Evolutionary conservation across 2,797 vertebrate species (phyloP).

Genomic region (Muscicapa comitata): DNA sequence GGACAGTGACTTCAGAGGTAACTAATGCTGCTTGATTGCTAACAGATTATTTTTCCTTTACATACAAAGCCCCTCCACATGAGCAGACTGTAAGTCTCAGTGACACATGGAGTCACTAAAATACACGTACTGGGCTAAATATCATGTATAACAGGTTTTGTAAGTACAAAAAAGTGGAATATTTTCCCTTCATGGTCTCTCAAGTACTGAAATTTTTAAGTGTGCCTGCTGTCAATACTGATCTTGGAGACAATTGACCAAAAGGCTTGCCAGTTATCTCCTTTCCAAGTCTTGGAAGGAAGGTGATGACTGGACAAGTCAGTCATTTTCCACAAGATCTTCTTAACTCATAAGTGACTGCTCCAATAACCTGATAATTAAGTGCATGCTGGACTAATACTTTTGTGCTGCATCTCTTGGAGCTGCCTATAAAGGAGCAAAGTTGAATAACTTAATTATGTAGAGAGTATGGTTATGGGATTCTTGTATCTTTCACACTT

Average conservation of each 20-base stretch:
- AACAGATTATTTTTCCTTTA: constrained; percentile 16
- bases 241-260: background rate
- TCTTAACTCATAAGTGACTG: background rate
- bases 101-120: background rate
- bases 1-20: constrained; percentile 21
- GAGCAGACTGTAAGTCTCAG: background rate
- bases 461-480: background rate
- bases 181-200: background rate
- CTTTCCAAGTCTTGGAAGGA: background rate
- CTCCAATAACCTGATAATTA: background rate
- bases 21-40: background rate
- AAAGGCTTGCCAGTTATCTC: background rate
- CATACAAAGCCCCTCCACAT: background rate
- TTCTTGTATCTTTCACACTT: background rate
- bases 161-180: background rate
- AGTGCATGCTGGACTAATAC: background rate
- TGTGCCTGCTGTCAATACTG: background rate
- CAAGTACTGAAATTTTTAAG: background rate
- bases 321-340: background rate
- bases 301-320: background rate
- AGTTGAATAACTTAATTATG: background rate
- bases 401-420: background rate
- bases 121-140: background rate
- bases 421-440: background rate
- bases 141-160: background rate